A percentile compares a stretch with the other conserved stretches of the same genome.
phyloP scores from a whole-genome alignment of 2,797 vertebrate genomes.

The Xenopus petersii region DNA sequence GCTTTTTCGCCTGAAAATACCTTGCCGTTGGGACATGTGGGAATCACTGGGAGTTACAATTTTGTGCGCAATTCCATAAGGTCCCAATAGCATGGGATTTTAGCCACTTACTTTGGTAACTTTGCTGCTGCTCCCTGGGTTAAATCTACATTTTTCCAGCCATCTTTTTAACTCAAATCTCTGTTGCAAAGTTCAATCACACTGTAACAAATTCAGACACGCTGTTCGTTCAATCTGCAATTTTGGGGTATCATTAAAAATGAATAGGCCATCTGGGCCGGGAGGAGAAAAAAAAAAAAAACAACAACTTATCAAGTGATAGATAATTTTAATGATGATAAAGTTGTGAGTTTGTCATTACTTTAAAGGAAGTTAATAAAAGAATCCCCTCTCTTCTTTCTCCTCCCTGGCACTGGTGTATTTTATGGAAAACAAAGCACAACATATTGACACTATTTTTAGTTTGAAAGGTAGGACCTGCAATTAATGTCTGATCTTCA shows the following conservation, averaged over 20 bases:
- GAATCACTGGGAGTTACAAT: too few relatives aligned
- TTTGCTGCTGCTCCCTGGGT: too few relatives aligned
- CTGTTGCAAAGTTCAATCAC: constrained; percentile 4
- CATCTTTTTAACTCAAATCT: background rate
- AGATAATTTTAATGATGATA: background rate
- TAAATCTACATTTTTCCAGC: too few relatives aligned
- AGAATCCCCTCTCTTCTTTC: too few relatives aligned
- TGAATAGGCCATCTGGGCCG: constrained; percentile 14
- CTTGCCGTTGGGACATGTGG: too few relatives aligned
- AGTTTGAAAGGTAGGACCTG: constrained; percentile 68
- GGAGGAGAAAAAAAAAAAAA: too few relatives aligned
- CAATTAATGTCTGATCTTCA: constrained; percentile 73
- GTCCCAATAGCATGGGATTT: too few relatives aligned
- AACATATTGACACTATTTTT: constrained; percentile 64
- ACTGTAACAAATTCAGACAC: background rate
- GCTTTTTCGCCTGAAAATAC: too few relatives aligned
- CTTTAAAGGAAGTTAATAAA: background rate
- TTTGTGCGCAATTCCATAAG: too few relatives aligned
- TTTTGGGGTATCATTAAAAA: constrained; percentile 23
- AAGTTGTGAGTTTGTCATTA: constrained; percentile 4
- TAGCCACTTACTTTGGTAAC: too few relatives aligned
- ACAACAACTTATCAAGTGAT: constrained; percentile 8
- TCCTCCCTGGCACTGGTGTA: background rate
- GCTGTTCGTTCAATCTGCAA: constrained; percentile 4
- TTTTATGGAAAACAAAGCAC: too few relatives aligned